Percentiles rank a stretch among this genome's conserved stretches.
phyloP scores from a whole-genome alignment of 1,140 invertebrate genomes.

The Lethrus apterus region DNA sequence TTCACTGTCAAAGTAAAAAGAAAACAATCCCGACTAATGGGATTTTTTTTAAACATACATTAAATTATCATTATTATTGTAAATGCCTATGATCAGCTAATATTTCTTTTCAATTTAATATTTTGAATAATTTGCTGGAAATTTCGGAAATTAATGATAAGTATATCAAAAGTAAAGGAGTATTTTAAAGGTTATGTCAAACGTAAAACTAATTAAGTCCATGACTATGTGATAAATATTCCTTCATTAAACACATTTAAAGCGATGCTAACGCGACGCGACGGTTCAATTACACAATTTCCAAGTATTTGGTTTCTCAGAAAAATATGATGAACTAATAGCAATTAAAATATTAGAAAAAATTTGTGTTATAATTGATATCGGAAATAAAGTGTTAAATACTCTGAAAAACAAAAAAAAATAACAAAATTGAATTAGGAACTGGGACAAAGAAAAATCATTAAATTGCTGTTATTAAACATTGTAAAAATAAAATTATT shows the following conservation, averaged over 20 bases:
- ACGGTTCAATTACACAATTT: not conserved
- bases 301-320: constrained; percentile 1
- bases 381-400: constrained; percentile 1
- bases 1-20: too few species aligned
- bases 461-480: constrained; percentile 1
- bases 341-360: not conserved
- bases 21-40: too few species aligned
- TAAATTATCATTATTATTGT: too few species aligned
- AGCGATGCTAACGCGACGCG: too few species aligned
- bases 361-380: not conserved
- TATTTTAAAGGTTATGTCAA: constrained; percentile 5
- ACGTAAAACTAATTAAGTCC: not conserved
- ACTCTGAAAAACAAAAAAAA: constrained; percentile 2
- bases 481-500: not conserved
- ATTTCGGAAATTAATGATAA: constrained; percentile 2
- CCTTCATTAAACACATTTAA: constrained; percentile 2
- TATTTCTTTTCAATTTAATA: too few species aligned
- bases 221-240: constrained; percentile 6
- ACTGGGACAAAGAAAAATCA: not conserved
- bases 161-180: constrained; percentile 2
- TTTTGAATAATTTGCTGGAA: too few species aligned
- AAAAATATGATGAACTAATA: constrained; percentile 1
- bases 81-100: too few species aligned
- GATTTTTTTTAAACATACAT: too few species aligned
- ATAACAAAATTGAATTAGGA: constrained; percentile 4